Evolutionary conservation across 37 sponge, comb jelly and placozoan species (phyloP).

Genomic region (Chondrosia reniformis): DNA sequence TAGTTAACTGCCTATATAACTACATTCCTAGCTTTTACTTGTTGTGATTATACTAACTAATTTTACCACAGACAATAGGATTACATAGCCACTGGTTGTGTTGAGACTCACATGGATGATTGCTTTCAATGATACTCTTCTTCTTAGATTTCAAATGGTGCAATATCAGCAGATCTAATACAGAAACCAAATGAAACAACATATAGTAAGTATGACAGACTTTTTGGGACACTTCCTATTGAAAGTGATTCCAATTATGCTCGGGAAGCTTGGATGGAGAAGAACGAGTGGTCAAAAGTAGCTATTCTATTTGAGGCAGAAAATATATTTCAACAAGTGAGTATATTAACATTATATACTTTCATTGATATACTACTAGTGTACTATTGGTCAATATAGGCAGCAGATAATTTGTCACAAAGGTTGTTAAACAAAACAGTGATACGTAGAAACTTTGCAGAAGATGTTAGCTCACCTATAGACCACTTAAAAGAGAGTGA

Average conservation of each 20-base stretch:
- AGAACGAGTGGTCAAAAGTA: slow-evolving; percentile 54
- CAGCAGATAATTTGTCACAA: no score
- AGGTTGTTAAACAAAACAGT: no score
- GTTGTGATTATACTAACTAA: no score
- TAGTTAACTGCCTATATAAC: no score
- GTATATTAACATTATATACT: background rate
- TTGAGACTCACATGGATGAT: no score
- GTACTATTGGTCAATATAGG: no score
- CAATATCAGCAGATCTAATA: slow-evolving; percentile 56
- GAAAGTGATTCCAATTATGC: slow-evolving; percentile 40
- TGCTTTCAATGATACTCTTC: no score
- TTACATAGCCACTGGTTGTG: no score
- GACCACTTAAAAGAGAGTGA: background rate
- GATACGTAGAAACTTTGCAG: background rate
- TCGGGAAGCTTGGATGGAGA: slow-evolving; percentile 45
- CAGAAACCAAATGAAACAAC: no score
- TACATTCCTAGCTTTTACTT: no score
- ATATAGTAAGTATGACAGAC: slow-evolving; percentile 28
- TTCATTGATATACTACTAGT: no score
- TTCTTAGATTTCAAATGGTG: slow-evolving; percentile 53
- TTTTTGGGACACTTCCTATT: slow-evolving; percentile 64
- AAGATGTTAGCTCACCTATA: background rate
- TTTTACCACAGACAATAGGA: no score
- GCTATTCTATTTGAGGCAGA: slow-evolving; percentile 58
- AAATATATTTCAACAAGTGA: slow-evolving; percentile 53